phyloP scores from a whole-genome alignment of 2,113 vertebrate genomes.

The Neodontobutis hainanensis region DNA sequence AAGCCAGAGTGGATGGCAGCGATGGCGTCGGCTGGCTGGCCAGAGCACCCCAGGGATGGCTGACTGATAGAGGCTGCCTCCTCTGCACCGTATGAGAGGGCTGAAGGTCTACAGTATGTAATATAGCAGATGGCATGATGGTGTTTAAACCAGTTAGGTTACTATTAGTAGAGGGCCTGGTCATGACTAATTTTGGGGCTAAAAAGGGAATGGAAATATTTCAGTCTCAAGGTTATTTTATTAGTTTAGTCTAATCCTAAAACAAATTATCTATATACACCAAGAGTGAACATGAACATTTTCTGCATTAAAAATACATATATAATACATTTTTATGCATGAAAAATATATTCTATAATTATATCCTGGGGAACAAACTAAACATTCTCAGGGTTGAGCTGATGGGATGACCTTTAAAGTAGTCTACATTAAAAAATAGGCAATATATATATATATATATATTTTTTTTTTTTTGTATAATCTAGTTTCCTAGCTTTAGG shows the following conservation, averaged over 20 bases:
- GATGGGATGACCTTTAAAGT: too few species aligned
- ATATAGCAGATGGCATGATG: conserved; percentile 54
- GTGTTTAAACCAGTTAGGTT: conserved; percentile 57
- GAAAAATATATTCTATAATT: too few species aligned
- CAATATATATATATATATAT: too few species aligned
- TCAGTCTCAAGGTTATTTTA: conserved; percentile 41
- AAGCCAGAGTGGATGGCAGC: conserved; percentile 58
- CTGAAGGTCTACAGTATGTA: background rate
- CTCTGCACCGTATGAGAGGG: conserved; percentile 16
- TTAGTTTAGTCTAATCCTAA: background rate
- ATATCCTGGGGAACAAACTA: too few species aligned
- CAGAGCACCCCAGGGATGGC: conserved; percentile 55
- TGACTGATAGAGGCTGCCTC: conserved; percentile 63
- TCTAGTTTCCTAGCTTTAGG: too few species aligned
- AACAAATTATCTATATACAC: background rate
- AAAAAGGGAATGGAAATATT: conserved; percentile 26
- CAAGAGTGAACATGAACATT: background rate
- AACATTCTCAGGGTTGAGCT: too few species aligned
- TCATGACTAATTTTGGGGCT: conserved; percentile 57
- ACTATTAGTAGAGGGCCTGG: conserved; percentile 27
- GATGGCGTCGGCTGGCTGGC: conserved; percentile 54
- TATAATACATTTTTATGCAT: too few species aligned
- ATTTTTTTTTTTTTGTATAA: too few species aligned
- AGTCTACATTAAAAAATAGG: too few species aligned
- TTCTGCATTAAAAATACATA: too few species aligned